Evolutionary conservation across 1,140 invertebrate species (phyloP).

Genomic region (Drosophila malerkotliana): DNA sequence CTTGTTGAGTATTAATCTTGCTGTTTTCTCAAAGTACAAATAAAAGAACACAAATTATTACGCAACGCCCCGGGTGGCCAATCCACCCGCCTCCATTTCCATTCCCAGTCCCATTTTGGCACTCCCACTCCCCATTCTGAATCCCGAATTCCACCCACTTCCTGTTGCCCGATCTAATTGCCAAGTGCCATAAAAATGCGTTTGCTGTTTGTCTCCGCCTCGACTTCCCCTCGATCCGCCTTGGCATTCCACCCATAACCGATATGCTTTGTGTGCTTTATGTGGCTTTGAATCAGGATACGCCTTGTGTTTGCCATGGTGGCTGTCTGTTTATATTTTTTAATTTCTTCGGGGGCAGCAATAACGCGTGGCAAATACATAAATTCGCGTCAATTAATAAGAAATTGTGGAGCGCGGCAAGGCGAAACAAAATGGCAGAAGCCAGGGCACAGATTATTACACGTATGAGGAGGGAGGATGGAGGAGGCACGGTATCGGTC

Average conservation of each 20-base stretch:
- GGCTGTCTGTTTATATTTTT: slow-evolving; percentile 78
- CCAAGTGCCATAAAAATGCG: slow-evolving; percentile 77
- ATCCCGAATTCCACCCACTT: slow-evolving; percentile 9
- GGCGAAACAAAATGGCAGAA: slow-evolving; percentile 63
- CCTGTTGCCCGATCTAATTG: slow-evolving; percentile 57
- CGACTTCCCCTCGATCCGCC: background rate
- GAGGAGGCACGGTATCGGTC: slow-evolving; percentile 28
- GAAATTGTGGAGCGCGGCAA: slow-evolving; percentile 71
- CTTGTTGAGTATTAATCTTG: slow-evolving; percentile 14
- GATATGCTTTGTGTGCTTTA: slow-evolving; percentile 54
- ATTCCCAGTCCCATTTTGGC: background rate
- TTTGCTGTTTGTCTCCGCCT: slow-evolving; percentile 51
- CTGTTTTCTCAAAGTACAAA: slow-evolving; percentile 64
- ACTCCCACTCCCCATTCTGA: slow-evolving; percentile 10
- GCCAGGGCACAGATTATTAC: slow-evolving; percentile 61
- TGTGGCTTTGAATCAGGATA: slow-evolving; percentile 35
- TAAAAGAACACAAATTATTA: slow-evolving; percentile 76
- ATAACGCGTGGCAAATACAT: slow-evolving; percentile 80
- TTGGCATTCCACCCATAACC: background rate
- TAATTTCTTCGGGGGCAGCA: slow-evolving; percentile 72
- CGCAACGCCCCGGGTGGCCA: slow-evolving; percentile 37
- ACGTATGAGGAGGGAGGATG: slow-evolving; percentile 22
- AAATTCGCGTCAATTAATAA: slow-evolving; percentile 82
- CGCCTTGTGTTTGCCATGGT: slow-evolving; percentile 3
- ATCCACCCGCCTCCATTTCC: background rate